phyloP scores from a whole-genome alignment of 2,113 vertebrate species.

The Hystrix cristata region DNA sequence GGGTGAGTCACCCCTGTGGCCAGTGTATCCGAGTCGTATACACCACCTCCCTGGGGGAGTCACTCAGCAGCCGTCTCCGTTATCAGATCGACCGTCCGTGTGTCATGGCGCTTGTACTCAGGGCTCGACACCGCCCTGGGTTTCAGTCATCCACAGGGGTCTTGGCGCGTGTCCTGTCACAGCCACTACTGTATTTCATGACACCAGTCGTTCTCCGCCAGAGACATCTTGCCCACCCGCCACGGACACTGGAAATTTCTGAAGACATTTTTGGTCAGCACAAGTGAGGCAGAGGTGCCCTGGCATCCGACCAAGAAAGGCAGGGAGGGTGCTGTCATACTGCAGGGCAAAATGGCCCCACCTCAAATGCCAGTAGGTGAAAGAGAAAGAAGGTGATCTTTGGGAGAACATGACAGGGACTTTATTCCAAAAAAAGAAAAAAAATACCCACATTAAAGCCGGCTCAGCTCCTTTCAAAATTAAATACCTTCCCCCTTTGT shows the following conservation, averaged over 20 bases:
- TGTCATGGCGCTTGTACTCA: rapidly evolving
- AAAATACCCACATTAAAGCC: not conserved
- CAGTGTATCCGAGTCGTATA: too few relatives aligned
- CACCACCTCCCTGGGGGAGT: not conserved
- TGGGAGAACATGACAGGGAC: not conserved
- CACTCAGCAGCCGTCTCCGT: not conserved
- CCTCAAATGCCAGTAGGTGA: not conserved
- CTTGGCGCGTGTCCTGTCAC: not conserved
- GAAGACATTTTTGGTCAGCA: not conserved
- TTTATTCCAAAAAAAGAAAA: not conserved
- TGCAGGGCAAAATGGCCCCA: not conserved
- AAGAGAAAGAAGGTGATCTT: not conserved
- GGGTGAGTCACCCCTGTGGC: not conserved
- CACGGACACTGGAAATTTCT: not conserved
- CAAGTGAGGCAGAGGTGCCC: rapidly evolving
- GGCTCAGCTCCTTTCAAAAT: not conserved
- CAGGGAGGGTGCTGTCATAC: not conserved
- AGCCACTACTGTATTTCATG: not conserved
- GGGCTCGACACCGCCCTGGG: not conserved
- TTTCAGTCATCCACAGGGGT: not conserved
- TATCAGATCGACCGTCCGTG: not conserved
- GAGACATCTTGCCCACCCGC: too few relatives aligned
- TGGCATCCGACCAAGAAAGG: not conserved
- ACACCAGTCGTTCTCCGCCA: rapidly evolving
- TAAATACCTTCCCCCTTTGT: not conserved